Evolutionary conservation across 2,797 vertebrate genomes (phyloP), one percentile per base, ranked within the genome.

Genomic region (Phrynocephalus guinanensis): DNA sequence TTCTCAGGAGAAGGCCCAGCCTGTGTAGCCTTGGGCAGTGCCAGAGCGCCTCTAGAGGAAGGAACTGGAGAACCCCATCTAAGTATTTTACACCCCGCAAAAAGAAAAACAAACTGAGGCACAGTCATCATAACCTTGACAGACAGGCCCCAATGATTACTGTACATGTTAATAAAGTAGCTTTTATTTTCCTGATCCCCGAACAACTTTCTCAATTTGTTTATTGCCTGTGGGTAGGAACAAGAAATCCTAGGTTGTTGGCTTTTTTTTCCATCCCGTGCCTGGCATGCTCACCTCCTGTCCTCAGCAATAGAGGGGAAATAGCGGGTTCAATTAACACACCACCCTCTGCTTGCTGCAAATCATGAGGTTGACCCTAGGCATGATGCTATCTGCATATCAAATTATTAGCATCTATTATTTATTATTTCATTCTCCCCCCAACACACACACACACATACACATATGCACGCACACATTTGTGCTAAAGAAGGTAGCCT

Each of bases 401-500:
- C 79, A 73, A 56, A 7, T 84, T 86, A 84, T 80, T 82, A 73
- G 66, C 63, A 0, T 0, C 18, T 52, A 73, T 5, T 20, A 24
- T 77, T 90, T 9, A 68, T 67, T 79, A 24, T 71, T 89, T 84
- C 15, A 16, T 75, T 72, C 28, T n/a, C 67, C 26, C 38, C 20
- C n/a, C n/a, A n/a, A 38, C 38, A 38, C 38, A 38, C 38, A 44
- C 3, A 44, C 38, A 44, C 5, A 44, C 38, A 44, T 44, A 44
- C 3, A 44, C 38, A 44, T 44, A 71, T 81, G 6, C 30, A 30
- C 28, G 28, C 6, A 24, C n/a, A 75, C 73, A 0, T 66, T 44
- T 82, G 76, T 48, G 70, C 60, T n/a, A 75, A 86, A 87, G 68
- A 80, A 85, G 22, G 50, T 13, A 1, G 70, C 85, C 89, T 3